phyloP scores from a whole-genome alignment of 2,888 invertebrate species.

The Steinernema scapterisci region DNA sequence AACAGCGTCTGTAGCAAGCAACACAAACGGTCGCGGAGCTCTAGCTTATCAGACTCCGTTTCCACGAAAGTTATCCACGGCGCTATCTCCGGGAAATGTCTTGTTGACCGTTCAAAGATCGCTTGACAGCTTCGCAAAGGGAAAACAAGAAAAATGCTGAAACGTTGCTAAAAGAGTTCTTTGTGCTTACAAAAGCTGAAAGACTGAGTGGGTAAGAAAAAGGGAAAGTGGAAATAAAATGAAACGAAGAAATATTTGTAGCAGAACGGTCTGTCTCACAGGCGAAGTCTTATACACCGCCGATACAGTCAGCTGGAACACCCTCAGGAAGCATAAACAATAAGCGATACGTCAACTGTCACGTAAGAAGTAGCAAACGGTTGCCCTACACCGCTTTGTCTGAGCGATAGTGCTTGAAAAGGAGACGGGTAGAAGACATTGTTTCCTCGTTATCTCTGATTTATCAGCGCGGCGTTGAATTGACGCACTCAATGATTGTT shows the following conservation, averaged over 20 bases:
- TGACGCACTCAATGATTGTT: slow-evolving; percentile 33
- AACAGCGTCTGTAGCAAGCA: neutral
- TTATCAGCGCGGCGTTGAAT: slow-evolving; percentile 9
- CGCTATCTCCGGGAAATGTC: neutral
- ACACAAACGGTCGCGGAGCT: neutral
- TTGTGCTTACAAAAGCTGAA: too few species aligned
- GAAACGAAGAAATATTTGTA: too few species aligned
- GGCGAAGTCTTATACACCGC: too few species aligned
- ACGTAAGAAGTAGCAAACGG: neutral
- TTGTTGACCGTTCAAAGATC: slow-evolving; percentile 1
- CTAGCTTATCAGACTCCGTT: neutral
- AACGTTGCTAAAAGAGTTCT: too few species aligned
- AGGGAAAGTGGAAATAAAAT: too few species aligned
- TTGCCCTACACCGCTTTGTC: neutral
- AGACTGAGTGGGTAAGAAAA: too few species aligned
- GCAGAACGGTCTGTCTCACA: too few species aligned
- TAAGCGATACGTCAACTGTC: too few species aligned
- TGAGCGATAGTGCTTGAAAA: neutral
- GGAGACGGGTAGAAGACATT: neutral
- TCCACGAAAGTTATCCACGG: neutral
- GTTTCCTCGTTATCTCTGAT: slow-evolving; percentile 21
- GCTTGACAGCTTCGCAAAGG: neutral
- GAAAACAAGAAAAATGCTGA: neutral
- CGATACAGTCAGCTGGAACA: too few species aligned
- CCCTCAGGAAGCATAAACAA: too few species aligned